These are phyloP conservation scores for Pempheris klunzingeri DNA, from an alignment of 2,797 vertebrate species.

Conservation along the genomic window DNA sequence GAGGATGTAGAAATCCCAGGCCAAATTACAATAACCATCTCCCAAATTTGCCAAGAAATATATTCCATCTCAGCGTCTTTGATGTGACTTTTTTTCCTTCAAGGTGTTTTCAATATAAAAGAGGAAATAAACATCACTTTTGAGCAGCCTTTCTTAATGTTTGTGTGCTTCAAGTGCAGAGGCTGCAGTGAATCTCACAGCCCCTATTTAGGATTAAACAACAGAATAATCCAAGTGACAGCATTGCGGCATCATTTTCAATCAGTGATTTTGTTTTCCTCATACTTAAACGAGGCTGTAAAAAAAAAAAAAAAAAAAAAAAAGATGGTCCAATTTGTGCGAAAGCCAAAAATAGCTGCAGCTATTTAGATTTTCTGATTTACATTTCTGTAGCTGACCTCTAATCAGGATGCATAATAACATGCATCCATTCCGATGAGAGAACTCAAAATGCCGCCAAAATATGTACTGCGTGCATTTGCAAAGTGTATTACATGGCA, in stretches of 20 bases:
- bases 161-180: conserved; percentile 35
- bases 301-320: too few species aligned
- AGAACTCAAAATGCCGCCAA: conserved; percentile 5
- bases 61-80: conserved; percentile 1
- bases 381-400: conserved; percentile 45
- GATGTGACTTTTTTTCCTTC: conserved; percentile 10
- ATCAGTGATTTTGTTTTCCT: conserved; percentile 23
- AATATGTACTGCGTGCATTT: neutral
- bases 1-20: conserved; percentile 56
- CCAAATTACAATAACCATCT: conserved; percentile 37
- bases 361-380: conserved; percentile 42
- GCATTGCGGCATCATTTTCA: conserved; percentile 19
- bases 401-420: conserved; percentile 32
- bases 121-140: conserved; percentile 19
- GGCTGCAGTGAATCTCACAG: conserved; percentile 22
- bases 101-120: conserved; percentile 20
- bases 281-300: conserved; percentile 12
- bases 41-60: neutral
- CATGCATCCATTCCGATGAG: neutral
- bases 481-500: neutral
- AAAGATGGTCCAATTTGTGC: conserved; percentile 23
- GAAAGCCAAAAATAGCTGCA: conserved; percentile 35
- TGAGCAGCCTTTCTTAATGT: conserved; percentile 14
- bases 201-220: conserved; percentile 32
- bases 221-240: conserved; percentile 27